Conservation (phyloP, 2,888 invertebrate genomes). For the Drosophila mimetica region DNA sequence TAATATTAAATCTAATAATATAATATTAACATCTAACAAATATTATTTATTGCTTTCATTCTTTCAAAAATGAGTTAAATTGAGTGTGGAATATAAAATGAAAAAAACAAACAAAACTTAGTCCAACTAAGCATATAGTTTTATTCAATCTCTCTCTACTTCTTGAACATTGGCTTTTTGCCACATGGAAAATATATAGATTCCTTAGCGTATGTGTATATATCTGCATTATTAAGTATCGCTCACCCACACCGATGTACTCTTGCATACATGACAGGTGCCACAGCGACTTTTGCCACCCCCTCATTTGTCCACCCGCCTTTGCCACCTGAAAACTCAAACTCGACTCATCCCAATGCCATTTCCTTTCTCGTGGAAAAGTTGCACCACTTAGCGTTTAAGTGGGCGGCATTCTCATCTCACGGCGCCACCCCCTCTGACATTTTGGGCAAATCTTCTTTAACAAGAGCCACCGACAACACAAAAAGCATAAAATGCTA, state of each 20-base stretch:
- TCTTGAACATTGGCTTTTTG: constrained; percentile 9
- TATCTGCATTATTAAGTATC: constrained; percentile 62
- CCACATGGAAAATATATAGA: constrained; percentile 33
- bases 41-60: too few relatives aligned
- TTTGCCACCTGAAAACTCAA: constrained; percentile 4
- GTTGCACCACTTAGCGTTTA: constrained; percentile 79
- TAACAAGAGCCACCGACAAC: constrained; percentile 62
- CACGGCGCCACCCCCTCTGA: constrained; percentile 33
- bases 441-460: constrained; percentile 79
- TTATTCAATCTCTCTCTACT: neutral
- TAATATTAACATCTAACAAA: too few relatives aligned
- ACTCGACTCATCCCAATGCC: constrained; percentile 8
- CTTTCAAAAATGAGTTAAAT: neutral
- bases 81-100: neutral
- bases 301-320: neutral
- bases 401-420: constrained; percentile 70
- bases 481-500: constrained; percentile 74
- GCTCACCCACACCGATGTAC: constrained; percentile 1
- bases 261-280: constrained; percentile 41
- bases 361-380: constrained; percentile 37
- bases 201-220: constrained; percentile 17
- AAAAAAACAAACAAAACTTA: neutral
- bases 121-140: neutral
- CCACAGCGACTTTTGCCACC: constrained; percentile 32
- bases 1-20: too few relatives aligned